Percentiles rank a stretch among this genome's conserved stretches.
These are phyloP conservation scores for Aricia artaxerxes DNA, from an alignment of 2,888 invertebrate species.

Conservation along the genomic window DNA sequence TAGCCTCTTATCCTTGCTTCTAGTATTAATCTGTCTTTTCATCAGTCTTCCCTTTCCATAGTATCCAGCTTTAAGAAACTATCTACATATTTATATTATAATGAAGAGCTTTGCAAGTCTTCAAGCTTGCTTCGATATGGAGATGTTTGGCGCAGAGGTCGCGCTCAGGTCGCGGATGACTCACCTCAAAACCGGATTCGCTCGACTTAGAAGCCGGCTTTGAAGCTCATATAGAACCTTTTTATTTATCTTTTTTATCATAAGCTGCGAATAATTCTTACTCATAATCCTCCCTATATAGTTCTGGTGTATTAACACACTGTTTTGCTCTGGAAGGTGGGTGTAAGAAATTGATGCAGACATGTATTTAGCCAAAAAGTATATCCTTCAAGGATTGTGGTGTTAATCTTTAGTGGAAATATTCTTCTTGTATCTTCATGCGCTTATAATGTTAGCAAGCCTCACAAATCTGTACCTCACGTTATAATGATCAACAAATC, in stretches of 20 bases:
- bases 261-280: background rate
- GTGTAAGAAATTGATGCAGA: background rate
- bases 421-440: background rate
- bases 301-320: background rate
- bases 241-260: background rate
- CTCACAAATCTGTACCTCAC: background rate
- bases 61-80: background rate
- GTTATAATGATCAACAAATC: background rate
- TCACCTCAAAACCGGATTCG: conserved; percentile 70
- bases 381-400: background rate
- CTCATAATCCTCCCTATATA: background rate
- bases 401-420: background rate
- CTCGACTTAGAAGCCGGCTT: conserved; percentile 40
- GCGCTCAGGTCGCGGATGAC: conserved; percentile 64
- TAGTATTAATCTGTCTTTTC: background rate
- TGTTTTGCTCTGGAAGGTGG: background rate
- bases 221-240: conserved; percentile 26
- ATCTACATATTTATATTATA: background rate
- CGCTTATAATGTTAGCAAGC: background rate
- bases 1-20: background rate
- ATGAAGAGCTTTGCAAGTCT: background rate
- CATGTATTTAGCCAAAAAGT: background rate
- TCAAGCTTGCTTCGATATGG: background rate
- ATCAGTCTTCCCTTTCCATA: too few species aligned
- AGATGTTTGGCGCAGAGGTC: conserved; percentile 56